Conservation (phyloP, 2,888 invertebrate genomes). For the Xestia ashworthii region DNA sequence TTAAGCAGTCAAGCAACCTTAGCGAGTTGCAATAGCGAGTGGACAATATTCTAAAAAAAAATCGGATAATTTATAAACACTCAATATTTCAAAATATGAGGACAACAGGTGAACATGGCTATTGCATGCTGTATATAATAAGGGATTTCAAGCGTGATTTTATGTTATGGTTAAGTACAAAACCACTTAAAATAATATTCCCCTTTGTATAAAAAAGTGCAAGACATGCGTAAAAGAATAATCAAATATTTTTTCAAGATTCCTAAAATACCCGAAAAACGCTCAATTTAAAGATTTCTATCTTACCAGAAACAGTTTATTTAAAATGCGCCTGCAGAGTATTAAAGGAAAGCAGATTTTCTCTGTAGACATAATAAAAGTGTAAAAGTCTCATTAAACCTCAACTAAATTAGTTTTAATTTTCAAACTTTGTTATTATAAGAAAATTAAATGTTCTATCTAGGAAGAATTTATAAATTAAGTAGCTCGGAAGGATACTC, state of each 20-base stretch:
- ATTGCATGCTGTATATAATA: not conserved
- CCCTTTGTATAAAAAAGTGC: not conserved
- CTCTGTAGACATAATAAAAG: conserved; percentile 38
- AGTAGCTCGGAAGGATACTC: conserved; percentile 27
- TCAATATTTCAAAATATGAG: too few relatives aligned
- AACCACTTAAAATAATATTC: not conserved
- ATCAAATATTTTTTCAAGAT: not conserved
- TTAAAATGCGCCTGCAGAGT: conserved; percentile 17
- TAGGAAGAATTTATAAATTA: conserved; percentile 45
- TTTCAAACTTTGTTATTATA: conserved; percentile 44
- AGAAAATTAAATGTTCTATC: conserved; percentile 35
- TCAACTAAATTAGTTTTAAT: conserved; percentile 54
- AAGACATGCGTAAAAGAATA: not conserved
- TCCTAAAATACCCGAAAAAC: not conserved
- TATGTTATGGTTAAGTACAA: not conserved
- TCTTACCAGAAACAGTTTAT: conserved; percentile 1
- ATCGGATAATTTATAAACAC: too few relatives aligned
- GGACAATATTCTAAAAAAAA: too few relatives aligned
- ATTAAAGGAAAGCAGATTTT: conserved; percentile 26
- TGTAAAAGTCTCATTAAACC: conserved; percentile 39
- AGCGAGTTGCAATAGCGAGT: too few relatives aligned
- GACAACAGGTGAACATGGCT: not conserved
- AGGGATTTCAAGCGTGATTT: not conserved
- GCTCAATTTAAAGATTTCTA: not conserved
- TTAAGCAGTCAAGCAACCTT: too few relatives aligned